phyloP scores from a whole-genome alignment of 35 echinoderm and acorn worm genomes.

The Apostichopus japonicus region DNA sequence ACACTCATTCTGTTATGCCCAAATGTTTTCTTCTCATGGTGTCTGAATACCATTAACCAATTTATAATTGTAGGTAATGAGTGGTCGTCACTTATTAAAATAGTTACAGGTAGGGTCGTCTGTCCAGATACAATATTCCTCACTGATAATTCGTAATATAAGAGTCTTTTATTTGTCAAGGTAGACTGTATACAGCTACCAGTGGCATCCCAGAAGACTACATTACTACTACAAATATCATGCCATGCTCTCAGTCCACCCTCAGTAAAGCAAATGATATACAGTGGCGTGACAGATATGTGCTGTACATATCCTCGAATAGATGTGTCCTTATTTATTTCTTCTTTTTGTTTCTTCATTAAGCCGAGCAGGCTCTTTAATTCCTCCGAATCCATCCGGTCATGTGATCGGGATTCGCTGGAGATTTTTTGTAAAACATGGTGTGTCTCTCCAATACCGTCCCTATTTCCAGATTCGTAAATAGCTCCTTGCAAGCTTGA shows the following conservation, averaged over 20 bases:
- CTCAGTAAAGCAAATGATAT: conserved; percentile 25
- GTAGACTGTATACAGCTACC: conserved; percentile 39
- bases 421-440: no score
- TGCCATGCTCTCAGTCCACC: no score
- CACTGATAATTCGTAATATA: conserved; percentile 47
- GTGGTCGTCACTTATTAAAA: no score
- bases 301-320: conserved; percentile 33
- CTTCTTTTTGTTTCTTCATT: neutral
- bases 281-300: neutral
- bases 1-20: neutral
- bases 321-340: neutral
- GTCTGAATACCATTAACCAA: no score
- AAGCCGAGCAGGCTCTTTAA: neutral
- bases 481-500: no score
- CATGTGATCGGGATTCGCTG: no score
- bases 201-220: conserved; percentile 58
- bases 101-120: conserved; percentile 25
- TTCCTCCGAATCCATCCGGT: conserved; percentile 23
- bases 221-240: neutral
- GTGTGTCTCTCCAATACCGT: no score
- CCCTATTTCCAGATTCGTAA: no score
- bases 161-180: conserved; percentile 9
- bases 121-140: no score
- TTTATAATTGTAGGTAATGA: no score
- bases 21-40: no score